phyloP scores from a whole-genome alignment of 2,888 invertebrate genomes.

The Nymphalis urticae region DNA sequence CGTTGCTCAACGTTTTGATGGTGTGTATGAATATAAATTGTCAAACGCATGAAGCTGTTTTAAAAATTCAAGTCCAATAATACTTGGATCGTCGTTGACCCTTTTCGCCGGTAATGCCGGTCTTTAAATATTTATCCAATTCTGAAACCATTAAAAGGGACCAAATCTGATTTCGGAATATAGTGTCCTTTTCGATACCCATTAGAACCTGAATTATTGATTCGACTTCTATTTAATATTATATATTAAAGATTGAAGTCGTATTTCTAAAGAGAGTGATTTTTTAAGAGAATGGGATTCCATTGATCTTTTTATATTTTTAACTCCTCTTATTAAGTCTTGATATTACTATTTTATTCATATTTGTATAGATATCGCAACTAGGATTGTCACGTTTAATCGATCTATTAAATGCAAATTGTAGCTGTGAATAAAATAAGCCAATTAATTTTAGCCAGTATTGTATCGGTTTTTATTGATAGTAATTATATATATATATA shows the following conservation, averaged over 20 bases:
- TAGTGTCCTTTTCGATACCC: not conserved
- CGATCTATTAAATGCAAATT: no score
- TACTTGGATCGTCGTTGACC: not conserved
- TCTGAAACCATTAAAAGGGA: constrained; percentile 14
- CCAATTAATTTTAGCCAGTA: no score
- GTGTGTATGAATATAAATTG: no score
- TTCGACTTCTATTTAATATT: not conserved
- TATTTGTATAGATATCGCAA: no score
- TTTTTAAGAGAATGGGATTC: not conserved
- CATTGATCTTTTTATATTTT: not conserved
- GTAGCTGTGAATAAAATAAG: no score
- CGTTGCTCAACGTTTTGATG: no score
- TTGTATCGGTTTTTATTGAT: no score
- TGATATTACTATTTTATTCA: no score
- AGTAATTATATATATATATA: no score
- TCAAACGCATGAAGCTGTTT: not conserved
- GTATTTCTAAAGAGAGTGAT: not conserved
- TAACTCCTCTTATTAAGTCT: not conserved
- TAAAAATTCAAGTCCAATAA: not conserved
- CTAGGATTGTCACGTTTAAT: no score
- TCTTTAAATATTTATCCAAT: constrained; percentile 3
- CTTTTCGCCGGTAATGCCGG: constrained; percentile 4
- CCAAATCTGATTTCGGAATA: constrained; percentile 10
- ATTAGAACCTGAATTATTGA: not conserved
- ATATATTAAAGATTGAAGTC: not conserved